Conservation (phyloP, 2,113 vertebrate genomes). For the Myotis yumanensis region DNA sequence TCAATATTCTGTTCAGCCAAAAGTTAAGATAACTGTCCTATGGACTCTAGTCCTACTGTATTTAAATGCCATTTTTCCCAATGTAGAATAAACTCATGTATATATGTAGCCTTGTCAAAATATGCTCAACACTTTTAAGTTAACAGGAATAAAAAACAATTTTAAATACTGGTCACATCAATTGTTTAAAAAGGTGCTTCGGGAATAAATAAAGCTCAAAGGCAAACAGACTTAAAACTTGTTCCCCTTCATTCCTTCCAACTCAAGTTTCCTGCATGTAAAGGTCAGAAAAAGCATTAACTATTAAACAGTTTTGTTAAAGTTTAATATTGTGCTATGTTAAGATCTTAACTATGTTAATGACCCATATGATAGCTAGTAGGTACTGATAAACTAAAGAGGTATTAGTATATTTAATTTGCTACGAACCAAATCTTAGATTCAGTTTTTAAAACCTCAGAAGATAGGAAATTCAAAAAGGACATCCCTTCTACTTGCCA, state of each 20-base stretch:
- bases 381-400: background rate
- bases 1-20: background rate
- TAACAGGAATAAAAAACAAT: background rate
- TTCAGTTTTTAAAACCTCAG: background rate
- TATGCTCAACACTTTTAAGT: conserved; percentile 20
- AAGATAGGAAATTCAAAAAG: background rate
- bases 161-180: background rate
- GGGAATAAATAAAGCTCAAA: conserved; percentile 52
- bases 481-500: background rate
- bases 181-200: conserved; percentile 27
- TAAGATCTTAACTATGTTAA: conserved; percentile 50
- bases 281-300: conserved; percentile 47
- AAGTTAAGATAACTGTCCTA: background rate
- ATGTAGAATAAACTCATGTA: background rate
- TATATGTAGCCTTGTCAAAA: conserved; percentile 8
- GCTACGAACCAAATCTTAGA: background rate
- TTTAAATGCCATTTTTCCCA: background rate
- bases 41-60: background rate
- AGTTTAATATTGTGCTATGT: conserved; percentile 49
- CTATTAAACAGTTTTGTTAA: conserved; percentile 54
- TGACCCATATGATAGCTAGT: background rate
- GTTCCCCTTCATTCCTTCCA: conserved; percentile 3
- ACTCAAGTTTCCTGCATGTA: background rate
- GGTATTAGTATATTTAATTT: background rate
- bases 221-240: background rate